Evolutionary conservation across 2,113 vertebrate species (phyloP).

Genomic region (Catharus bicknelli): DNA sequence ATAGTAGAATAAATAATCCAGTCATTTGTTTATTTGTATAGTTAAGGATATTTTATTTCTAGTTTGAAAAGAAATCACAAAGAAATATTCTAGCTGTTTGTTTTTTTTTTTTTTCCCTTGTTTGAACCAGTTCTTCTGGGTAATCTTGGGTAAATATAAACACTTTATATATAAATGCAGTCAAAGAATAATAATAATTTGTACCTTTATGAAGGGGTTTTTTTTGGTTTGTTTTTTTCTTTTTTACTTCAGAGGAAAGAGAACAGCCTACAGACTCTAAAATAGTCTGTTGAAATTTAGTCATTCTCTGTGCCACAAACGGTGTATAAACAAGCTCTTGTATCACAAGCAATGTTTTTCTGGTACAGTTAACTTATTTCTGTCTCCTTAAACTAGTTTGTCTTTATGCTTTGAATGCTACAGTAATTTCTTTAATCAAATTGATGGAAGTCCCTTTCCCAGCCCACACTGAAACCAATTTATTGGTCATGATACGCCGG

Average conservation of each 20-base stretch:
- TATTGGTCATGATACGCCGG: constrained; percentile 98
- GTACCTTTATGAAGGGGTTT: neutral
- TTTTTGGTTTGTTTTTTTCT: neutral
- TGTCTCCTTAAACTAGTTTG: constrained; percentile 84
- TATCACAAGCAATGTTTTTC: constrained; percentile 73
- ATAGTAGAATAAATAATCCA: neutral
- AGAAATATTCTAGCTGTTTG: neutral
- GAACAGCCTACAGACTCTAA: neutral
- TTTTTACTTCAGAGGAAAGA: neutral
- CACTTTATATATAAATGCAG: neutral
- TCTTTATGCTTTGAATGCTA: constrained; percentile 89
- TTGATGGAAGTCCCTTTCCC: constrained; percentile 93
- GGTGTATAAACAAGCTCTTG: constrained; percentile 67
- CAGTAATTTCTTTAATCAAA: constrained; percentile 99
- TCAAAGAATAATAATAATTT: neutral
- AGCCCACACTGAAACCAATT: constrained; percentile 97
- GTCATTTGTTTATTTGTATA: neutral
- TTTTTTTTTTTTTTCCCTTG: neutral
- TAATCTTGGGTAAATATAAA: neutral
- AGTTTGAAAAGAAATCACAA: neutral
- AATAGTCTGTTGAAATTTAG: constrained; percentile 13
- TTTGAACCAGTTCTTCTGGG: neutral
- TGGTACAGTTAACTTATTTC: constrained; percentile 83
- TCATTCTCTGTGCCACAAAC: constrained; percentile 42
- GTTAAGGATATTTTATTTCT: neutral